These are phyloP conservation scores for Pithys albifrons DNA, from an alignment of 2,113 vertebrate genomes.

Conservation along the genomic window DNA sequence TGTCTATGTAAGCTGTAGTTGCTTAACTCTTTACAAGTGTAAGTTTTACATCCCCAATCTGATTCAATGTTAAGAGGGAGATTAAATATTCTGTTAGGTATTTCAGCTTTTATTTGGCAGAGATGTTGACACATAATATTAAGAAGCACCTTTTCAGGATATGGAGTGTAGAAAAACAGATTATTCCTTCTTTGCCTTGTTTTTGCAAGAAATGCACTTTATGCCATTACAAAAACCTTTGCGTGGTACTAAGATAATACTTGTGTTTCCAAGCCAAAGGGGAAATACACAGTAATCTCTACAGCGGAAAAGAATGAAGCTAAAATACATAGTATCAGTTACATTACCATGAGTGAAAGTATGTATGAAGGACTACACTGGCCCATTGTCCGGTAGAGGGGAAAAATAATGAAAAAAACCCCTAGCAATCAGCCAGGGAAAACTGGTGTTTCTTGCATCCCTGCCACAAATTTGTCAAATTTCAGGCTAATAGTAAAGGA, in stretches of 20 bases:
- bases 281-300: neutral
- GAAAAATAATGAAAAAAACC: neutral
- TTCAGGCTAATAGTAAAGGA: neutral
- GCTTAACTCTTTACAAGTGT: neutral
- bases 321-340: neutral
- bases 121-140: neutral
- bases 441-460: neutral
- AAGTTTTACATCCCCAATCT: neutral
- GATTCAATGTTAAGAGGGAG: neutral
- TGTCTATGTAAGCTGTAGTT: neutral
- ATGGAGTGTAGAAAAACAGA: neutral
- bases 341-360: neutral
- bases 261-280: neutral
- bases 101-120: neutral
- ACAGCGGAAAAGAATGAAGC: neutral
- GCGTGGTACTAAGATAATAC: neutral
- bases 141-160: neutral
- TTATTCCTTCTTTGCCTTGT: neutral
- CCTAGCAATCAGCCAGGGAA: neutral
- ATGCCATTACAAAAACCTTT: neutral
- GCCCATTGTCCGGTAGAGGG: neutral
- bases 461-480: neutral
- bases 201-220: neutral
- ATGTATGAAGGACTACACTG: neutral
- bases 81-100: neutral